Percentiles rank a stretch among this genome's conserved stretches.
Evolutionary conservation across 2,113 vertebrate species (phyloP).

Genomic region (Geococcyx californianus): DNA sequence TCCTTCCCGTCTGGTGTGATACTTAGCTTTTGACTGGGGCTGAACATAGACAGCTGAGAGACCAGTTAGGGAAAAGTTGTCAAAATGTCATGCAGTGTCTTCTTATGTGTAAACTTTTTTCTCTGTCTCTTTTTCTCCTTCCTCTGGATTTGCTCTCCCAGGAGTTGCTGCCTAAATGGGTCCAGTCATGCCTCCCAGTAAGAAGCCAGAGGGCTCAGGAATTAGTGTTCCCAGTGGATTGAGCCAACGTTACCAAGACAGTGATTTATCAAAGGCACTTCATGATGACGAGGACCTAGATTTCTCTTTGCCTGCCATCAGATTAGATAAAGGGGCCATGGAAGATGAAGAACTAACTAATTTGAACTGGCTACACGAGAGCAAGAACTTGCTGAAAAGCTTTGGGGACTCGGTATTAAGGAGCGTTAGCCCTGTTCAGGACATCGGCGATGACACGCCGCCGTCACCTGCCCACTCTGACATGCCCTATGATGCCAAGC

Average conservation of each 20-base stretch:
- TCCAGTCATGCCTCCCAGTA: conserved; percentile 99
- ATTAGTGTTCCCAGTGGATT: conserved; percentile 89
- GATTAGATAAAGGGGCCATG: conserved; percentile 83
- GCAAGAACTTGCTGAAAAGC: conserved; percentile 96
- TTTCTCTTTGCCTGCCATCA: conserved; percentile 85
- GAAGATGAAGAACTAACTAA: conserved; percentile 97
- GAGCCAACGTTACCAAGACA: conserved; percentile 87
- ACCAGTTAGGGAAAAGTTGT: not conserved
- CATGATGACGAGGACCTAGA: conserved; percentile 92
- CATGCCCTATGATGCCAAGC: conserved; percentile 88
- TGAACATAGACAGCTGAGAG: too few relatives aligned
- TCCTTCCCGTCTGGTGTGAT: too few relatives aligned
- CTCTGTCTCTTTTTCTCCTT: not conserved
- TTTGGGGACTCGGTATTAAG: conserved; percentile 93
- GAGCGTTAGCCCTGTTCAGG: conserved; percentile 94
- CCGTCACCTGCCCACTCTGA: conserved; percentile 90
- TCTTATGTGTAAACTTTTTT: conserved; percentile 33
- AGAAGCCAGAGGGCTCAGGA: conserved; percentile 96
- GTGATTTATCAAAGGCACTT: conserved; percentile 85
- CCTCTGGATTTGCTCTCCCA: conserved; percentile 59
- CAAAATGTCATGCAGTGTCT: not conserved
- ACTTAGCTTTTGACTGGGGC: too few relatives aligned
- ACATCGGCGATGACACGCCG: conserved; percentile 85
- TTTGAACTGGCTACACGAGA: conserved; percentile 97
- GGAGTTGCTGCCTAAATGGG: conserved; percentile 93